Percentiles rank a stretch among this genome's conserved stretches.
Conservation (phyloP, 2,113 vertebrate genomes). For the Setophaga kirtlandii region DNA sequence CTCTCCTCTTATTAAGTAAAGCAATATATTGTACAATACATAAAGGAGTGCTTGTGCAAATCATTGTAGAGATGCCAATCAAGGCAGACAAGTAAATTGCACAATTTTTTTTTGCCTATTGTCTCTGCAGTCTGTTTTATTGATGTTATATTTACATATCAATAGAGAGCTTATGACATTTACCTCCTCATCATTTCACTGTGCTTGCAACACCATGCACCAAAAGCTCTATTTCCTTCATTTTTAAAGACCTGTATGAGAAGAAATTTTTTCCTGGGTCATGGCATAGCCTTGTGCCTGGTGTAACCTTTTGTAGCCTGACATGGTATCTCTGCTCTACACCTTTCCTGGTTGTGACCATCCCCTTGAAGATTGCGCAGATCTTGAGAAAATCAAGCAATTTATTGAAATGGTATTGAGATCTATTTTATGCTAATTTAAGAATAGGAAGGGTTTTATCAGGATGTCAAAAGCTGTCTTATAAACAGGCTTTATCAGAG, state of each 20-base stretch:
- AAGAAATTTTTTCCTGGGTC: background rate
- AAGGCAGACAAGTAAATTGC: background rate
- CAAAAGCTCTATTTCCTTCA: background rate
- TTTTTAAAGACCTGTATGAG: background rate
- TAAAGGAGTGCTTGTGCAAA: background rate
- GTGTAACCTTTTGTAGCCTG: background rate
- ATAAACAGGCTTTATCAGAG: background rate
- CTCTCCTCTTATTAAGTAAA: background rate
- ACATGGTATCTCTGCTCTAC: rapidly evolving
- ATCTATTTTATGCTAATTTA: background rate
- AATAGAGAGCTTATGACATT: background rate
- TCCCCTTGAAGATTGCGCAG: background rate
- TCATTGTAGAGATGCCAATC: background rate
- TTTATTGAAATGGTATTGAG: background rate
- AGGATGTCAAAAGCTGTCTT: background rate
- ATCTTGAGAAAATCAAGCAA: background rate
- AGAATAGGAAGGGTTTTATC: background rate
- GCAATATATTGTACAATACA: background rate
- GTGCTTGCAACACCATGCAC: background rate
- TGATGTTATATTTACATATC: background rate
- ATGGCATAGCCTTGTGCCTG: background rate
- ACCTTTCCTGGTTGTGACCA: background rate
- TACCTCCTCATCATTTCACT: rapidly evolving
- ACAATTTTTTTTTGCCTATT: background rate
- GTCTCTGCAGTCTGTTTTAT: background rate